Conservation (phyloP, 2,113 vertebrate species). For the Patagioenas fasciata region DNA sequence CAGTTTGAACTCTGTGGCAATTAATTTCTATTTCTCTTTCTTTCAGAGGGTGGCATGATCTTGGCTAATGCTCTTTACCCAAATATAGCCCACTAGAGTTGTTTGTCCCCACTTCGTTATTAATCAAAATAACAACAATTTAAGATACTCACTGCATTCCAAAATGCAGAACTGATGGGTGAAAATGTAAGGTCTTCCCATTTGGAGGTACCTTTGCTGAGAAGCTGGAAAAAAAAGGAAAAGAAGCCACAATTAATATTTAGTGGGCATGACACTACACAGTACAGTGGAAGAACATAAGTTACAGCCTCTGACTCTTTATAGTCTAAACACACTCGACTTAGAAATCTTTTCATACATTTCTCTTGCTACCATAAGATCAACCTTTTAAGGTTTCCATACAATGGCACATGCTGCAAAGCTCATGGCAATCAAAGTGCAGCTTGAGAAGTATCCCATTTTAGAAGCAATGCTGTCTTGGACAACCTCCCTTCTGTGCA, state of each 20-base stretch:
- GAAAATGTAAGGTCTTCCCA: conserved; percentile 88
- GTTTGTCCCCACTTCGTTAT: neutral
- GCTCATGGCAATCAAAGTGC: neutral
- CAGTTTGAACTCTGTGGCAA: neutral
- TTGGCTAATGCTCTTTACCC: neutral
- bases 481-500: neutral
- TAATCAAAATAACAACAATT: neutral
- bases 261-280: neutral
- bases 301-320: neutral
- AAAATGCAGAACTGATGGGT: conserved; percentile 91
- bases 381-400: neutral
- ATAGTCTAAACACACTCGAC: neutral
- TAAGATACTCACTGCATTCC: conserved; percentile 90
- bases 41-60: neutral
- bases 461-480: neutral
- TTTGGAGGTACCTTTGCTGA: conserved; percentile 80
- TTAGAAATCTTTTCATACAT: neutral
- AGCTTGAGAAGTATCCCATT: neutral
- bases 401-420: neutral
- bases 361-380: neutral
- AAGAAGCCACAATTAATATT: neutral
- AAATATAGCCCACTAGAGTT: neutral
- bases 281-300: neutral
- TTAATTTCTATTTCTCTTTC: neutral
- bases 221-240: conserved; percentile 78